Conservation (phyloP, 2,888 invertebrate species). For the Lasioglossum malachurum region DNA sequence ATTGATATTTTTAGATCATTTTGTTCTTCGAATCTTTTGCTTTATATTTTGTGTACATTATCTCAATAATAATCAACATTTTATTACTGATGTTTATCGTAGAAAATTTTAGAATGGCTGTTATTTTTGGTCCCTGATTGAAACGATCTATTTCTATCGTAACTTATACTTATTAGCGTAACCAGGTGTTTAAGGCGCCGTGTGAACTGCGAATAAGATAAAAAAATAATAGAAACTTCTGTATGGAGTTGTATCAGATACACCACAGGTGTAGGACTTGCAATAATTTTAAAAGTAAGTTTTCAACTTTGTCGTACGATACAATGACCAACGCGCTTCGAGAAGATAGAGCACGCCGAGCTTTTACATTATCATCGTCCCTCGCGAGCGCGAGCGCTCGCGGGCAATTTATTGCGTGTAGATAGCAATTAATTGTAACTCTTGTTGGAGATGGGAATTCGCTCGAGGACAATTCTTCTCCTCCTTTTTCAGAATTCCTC, state of each 20-base stretch:
- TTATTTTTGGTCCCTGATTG: too few species aligned
- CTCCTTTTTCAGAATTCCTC: slow-evolving; percentile 40
- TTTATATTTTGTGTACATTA: too few species aligned
- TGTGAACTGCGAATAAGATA: background rate
- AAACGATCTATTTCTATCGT: too few species aligned
- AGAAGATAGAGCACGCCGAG: slow-evolving; percentile 55
- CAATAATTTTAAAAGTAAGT: slow-evolving; percentile 66
- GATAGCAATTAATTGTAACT: slow-evolving; percentile 66
- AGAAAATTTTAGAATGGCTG: too few species aligned
- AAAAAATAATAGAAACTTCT: background rate
- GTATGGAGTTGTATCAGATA: slow-evolving; percentile 30
- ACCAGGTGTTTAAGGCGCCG: background rate
- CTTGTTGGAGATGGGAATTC: slow-evolving; percentile 46
- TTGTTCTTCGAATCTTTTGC: too few species aligned
- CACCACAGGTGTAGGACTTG: slow-evolving; percentile 44
- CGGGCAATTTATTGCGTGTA: slow-evolving; percentile 61
- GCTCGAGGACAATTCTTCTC: slow-evolving; percentile 52
- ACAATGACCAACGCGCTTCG: slow-evolving; percentile 65
- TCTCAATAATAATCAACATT: too few species aligned
- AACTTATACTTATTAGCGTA: too few species aligned
- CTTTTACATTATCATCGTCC: slow-evolving; percentile 53
- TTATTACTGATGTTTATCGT: too few species aligned
- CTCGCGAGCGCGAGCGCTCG: slow-evolving; percentile 1
- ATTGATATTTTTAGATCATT: too few species aligned
- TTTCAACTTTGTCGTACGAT: slow-evolving; percentile 64